A percentile compares a stretch with the other conserved stretches of the same genome.
These are phyloP conservation scores for Rhinoderma darwinii DNA, from an alignment of 2,113 vertebrate species.

Conservation along the genomic window DNA sequence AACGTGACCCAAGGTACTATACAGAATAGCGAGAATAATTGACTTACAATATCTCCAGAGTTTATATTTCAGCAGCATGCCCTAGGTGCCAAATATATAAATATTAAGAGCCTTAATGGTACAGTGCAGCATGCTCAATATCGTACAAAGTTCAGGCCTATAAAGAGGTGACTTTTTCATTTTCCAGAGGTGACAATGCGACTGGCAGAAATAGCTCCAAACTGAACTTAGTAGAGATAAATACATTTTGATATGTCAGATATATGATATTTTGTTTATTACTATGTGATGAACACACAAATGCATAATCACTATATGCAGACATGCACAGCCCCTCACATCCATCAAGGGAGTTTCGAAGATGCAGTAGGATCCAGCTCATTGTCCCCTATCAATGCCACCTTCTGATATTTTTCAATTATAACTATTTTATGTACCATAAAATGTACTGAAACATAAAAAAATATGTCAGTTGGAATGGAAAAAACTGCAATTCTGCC, in stretches of 20 bases:
- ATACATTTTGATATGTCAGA: not conserved
- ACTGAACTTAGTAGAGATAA: not conserved
- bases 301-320: too few species aligned
- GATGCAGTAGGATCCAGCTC: too few species aligned
- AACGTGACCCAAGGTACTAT: conserved; percentile 2
- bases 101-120: conserved; percentile 22
- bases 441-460: too few species aligned
- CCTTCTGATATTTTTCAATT: too few species aligned
- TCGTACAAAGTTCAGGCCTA: not conserved
- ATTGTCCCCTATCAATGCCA: too few species aligned
- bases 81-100: conserved; percentile 37
- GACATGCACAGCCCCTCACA: too few species aligned
- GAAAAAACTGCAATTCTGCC: too few species aligned
- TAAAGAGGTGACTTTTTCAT: conserved; percentile 1
- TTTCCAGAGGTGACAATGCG: not conserved
- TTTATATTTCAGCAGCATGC: conserved; percentile 20
- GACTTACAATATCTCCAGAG: not conserved
- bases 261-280: not conserved
- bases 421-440: too few species aligned
- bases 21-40: not conserved
- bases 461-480: too few species aligned
- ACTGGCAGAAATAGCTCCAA: not conserved
- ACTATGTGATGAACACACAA: not conserved
- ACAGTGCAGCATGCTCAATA: conserved; percentile 9
- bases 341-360: too few species aligned